Evolutionary conservation across 2,888 invertebrate species (phyloP).

Genomic region (Saturnia japonica): DNA sequence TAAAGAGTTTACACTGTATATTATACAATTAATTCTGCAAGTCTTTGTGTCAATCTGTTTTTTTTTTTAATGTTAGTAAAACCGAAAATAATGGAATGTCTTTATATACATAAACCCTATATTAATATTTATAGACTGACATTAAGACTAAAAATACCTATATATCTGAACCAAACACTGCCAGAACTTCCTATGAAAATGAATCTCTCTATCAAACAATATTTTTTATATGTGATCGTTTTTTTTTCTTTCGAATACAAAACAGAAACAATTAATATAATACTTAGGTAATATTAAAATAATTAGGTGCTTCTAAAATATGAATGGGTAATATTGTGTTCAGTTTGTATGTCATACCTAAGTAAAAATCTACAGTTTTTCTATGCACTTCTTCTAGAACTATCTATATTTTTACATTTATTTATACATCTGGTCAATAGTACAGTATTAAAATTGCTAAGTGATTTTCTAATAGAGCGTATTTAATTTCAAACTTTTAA

Average conservation of each 20-base stretch:
- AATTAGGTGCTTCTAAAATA: conserved; percentile 7
- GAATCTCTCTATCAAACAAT: neutral
- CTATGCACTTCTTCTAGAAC: neutral
- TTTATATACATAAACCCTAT: neutral
- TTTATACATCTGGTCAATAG: neutral
- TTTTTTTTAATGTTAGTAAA: neutral
- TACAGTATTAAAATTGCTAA: neutral
- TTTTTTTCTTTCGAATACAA: neutral
- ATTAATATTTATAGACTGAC: neutral
- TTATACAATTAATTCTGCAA: neutral
- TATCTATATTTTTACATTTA: neutral
- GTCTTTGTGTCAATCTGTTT: neutral
- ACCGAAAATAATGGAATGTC: neutral
- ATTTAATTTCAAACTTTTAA: neutral
- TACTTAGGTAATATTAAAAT: neutral
- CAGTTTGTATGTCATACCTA: conserved; percentile 11
- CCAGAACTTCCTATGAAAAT: conserved; percentile 8
- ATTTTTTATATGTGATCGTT: neutral
- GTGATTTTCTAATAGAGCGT: neutral
- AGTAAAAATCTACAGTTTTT: neutral
- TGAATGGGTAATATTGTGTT: conserved; percentile 15
- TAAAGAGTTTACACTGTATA: too few species aligned
- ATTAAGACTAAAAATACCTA: neutral
- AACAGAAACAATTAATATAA: neutral
- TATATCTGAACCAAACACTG: neutral